Evolutionary conservation across 1,140 invertebrate species (phyloP).

Genomic region (Drepana arcuata): DNA sequence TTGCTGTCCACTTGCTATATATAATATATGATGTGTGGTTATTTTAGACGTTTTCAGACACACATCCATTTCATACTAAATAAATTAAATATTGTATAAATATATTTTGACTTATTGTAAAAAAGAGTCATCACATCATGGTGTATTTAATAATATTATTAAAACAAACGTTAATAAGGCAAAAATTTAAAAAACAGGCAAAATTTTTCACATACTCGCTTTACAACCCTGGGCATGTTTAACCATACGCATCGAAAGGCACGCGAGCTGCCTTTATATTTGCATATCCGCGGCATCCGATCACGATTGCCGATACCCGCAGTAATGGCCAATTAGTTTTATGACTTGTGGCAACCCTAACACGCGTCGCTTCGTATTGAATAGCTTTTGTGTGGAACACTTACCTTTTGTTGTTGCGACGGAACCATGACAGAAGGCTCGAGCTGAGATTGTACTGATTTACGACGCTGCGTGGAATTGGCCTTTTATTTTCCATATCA

Average conservation of each 20-base stretch:
- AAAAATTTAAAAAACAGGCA: background rate
- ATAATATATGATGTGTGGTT: conserved; percentile 4
- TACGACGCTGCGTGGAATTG: conserved; percentile 23
- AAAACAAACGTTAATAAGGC: background rate
- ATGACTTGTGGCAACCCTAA: conserved; percentile 19
- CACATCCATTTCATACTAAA: too few species aligned
- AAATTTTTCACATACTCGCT: background rate
- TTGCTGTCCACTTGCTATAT: background rate
- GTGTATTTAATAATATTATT: conserved; percentile 1
- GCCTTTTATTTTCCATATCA: conserved; percentile 11
- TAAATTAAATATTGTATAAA: too few species aligned
- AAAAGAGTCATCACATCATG: too few species aligned
- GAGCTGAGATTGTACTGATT: conserved; percentile 25
- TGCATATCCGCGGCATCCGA: conserved; percentile 11
- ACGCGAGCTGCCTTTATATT: too few species aligned
- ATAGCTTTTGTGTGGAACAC: conserved; percentile 26
- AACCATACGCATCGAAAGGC: too few species aligned
- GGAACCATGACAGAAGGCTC: conserved; percentile 29
- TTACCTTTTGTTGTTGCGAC: conserved; percentile 29
- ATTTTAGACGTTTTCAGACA: too few species aligned
- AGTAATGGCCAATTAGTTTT: conserved; percentile 19
- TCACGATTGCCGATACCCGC: conserved; percentile 12
- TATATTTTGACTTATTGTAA: too few species aligned
- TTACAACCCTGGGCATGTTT: too few species aligned
- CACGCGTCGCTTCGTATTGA: conserved; percentile 14